phyloP scores from a whole-genome alignment of 1,140 invertebrate genomes.

The Octopus bimaculoides region DNA sequence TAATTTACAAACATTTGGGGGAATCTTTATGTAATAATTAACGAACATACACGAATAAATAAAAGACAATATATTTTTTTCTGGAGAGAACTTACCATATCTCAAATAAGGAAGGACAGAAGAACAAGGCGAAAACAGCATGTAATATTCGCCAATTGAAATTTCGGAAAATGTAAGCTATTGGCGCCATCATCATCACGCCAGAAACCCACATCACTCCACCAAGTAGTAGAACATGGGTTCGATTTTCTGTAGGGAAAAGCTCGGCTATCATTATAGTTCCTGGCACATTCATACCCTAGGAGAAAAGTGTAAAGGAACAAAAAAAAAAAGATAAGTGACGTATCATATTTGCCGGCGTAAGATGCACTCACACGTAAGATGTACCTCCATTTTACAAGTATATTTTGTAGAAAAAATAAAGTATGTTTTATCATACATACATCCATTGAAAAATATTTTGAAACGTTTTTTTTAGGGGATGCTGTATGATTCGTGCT shows the following conservation, averaged over 20 bases:
- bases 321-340: not conserved
- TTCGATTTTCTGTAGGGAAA: conserved; percentile 28
- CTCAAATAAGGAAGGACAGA: conserved; percentile 25
- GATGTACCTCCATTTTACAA: no score
- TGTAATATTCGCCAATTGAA: conserved; percentile 32
- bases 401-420: no score
- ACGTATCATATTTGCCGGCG: no score
- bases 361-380: no score
- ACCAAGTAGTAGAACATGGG: conserved; percentile 17
- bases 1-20: not conserved
- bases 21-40: not conserved
- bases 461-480: no score
- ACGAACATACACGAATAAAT: not conserved
- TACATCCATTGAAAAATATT: no score
- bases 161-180: conserved; percentile 30
- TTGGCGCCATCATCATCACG: conserved; percentile 24
- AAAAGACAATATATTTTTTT: not conserved
- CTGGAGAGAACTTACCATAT: conserved; percentile 29
- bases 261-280: conserved; percentile 29
- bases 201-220: conserved; percentile 26
- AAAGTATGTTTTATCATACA: no score
- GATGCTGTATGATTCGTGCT: no score
- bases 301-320: not conserved
- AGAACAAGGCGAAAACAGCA: conserved; percentile 22
- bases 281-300: conserved; percentile 27